Evolutionary conservation across 1,140 invertebrate genomes (phyloP).

Genomic region (Megathymus violae): DNA sequence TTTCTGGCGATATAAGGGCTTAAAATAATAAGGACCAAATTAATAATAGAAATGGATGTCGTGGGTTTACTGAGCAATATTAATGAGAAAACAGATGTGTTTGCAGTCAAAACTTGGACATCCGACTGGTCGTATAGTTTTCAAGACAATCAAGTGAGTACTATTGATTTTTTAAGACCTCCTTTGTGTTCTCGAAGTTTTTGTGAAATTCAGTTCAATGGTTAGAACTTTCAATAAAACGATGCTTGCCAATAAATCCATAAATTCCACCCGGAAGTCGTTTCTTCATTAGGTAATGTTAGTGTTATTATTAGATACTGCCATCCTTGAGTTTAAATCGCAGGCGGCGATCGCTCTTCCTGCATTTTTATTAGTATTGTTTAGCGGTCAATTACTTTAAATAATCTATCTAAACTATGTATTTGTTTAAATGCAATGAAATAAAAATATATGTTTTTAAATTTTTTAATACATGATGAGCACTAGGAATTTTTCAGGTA

Average conservation of each 20-base stretch:
- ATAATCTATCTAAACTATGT: too few species aligned
- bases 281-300: slow-evolving; percentile 31
- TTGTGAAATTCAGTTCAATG: slow-evolving; percentile 31
- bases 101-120: slow-evolving; percentile 77
- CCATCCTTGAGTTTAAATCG: slow-evolving; percentile 34
- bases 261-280: slow-evolving; percentile 15
- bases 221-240: slow-evolving; percentile 35
- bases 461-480: too few species aligned
- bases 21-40: slow-evolving; percentile 37
- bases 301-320: slow-evolving; percentile 26
- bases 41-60: slow-evolving; percentile 70
- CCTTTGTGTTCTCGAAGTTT: slow-evolving; percentile 26
- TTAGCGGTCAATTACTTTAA: slow-evolving; percentile 2
- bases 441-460: too few species aligned
- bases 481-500: too few species aligned
- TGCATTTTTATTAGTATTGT: slow-evolving; percentile 22
- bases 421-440: too few species aligned
- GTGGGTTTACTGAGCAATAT: slow-evolving; percentile 74
- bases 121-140: slow-evolving; percentile 76
- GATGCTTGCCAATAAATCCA: neutral
- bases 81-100: slow-evolving; percentile 75
- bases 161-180: slow-evolving; percentile 61
- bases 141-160: slow-evolving; percentile 77
- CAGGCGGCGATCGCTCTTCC: slow-evolving; percentile 10
- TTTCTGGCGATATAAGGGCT: slow-evolving; percentile 32